Percentiles rank a stretch among this genome's conserved stretches.
phyloP scores from a whole-genome alignment of 2,113 vertebrate genomes.

The Callopanchax toddi region DNA sequence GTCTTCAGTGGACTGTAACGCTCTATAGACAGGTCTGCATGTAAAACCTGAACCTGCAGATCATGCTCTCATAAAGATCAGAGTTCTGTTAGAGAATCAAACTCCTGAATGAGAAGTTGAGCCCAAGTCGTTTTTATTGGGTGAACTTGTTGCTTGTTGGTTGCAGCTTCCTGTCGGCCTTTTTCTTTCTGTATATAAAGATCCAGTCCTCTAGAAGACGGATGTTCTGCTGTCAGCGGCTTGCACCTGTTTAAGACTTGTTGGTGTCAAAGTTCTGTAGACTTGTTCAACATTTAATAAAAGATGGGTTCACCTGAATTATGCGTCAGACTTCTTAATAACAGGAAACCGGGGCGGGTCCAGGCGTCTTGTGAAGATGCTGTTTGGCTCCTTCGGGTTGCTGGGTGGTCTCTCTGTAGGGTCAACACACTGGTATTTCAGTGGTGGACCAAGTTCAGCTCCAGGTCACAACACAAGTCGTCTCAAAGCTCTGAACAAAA shows the following conservation, averaged over 20 bases:
- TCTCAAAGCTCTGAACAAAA: too few relatives aligned
- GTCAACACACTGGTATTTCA: too few relatives aligned
- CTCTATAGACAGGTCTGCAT: conserved; percentile 1
- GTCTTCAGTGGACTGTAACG: neutral
- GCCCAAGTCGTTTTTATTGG: neutral
- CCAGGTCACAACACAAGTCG: too few relatives aligned
- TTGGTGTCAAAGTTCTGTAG: conserved; percentile 52
- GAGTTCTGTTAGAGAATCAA: conserved; percentile 22
- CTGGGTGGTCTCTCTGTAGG: too few relatives aligned
- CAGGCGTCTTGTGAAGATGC: too few relatives aligned
- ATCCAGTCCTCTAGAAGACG: conserved; percentile 33
- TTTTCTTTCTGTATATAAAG: conserved; percentile 38
- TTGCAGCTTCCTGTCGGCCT: conserved; percentile 46
- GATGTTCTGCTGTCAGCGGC: conserved; percentile 27
- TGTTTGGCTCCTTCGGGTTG: too few relatives aligned
- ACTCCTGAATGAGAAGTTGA: neutral
- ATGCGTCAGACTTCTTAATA: neutral
- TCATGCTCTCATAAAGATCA: conserved; percentile 9
- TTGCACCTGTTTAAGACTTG: conserved; percentile 27
- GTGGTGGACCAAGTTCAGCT: too few relatives aligned
- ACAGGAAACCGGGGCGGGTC: too few relatives aligned
- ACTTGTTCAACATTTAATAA: conserved; percentile 68
- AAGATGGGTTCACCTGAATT: conserved; percentile 38
- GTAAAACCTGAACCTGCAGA: conserved; percentile 6
- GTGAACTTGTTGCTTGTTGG: conserved; percentile 57